Evolutionary conservation across 2,797 vertebrate genomes (phyloP).

Genomic region (Pipistrellus pygmaeus): DNA sequence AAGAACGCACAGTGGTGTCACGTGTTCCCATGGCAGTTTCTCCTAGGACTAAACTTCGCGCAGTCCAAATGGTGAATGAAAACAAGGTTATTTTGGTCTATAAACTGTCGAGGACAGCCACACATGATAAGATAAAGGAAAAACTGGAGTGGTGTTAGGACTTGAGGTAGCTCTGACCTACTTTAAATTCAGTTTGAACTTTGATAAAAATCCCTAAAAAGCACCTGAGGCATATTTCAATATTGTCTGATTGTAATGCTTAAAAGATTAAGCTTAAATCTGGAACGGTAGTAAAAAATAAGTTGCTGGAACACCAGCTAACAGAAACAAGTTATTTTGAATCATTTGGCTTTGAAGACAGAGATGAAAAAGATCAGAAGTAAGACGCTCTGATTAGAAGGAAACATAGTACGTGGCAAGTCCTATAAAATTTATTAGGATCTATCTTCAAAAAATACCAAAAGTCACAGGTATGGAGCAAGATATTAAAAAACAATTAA

Average conservation of each 20-base stretch:
- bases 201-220: conserved; percentile 77
- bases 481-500: conserved; percentile 56
- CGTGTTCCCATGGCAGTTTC: background rate
- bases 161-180: conserved; percentile 2
- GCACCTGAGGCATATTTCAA: conserved; percentile 44
- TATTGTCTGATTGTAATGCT: conserved; percentile 83
- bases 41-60: background rate
- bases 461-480: conserved; percentile 72
- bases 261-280: conserved; percentile 84
- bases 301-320: conserved; percentile 82
- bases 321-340: conserved; percentile 84
- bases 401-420: conserved; percentile 83
- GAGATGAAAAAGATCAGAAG: conserved; percentile 86
- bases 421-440: conserved; percentile 79
- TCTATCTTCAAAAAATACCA: conserved; percentile 78
- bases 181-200: conserved; percentile 68
- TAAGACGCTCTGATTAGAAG: conserved; percentile 85
- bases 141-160: background rate
- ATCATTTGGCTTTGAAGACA: conserved; percentile 85
- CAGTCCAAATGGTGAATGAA: conserved; percentile 22
- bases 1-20: background rate
- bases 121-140: background rate
- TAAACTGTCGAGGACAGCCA: background rate
- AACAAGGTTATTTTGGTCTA: background rate
- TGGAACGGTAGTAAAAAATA: conserved; percentile 74